Evolutionary conservation across 2,888 invertebrate species (phyloP), one percentile per base, ranked within the genome.

Genomic region (Dimorphilus gyrociliatus): DNA sequence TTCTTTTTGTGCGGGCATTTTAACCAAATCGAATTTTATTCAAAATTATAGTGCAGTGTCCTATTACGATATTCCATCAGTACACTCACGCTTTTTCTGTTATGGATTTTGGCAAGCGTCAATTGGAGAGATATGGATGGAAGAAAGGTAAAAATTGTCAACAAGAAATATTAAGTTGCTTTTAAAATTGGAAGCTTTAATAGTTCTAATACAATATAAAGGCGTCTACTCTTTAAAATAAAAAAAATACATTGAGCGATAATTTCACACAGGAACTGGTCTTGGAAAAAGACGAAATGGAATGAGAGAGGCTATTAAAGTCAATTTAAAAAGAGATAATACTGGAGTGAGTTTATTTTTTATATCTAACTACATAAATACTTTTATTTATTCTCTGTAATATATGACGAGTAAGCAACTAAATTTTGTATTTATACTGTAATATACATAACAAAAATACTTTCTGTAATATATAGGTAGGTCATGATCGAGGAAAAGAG

Each of bases 271-370:
- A 81, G 82, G 81, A 2, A 74, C 76, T 65, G 86, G 86, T 0
- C 68, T 86, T 2, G 86, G 86, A 6, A 79, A 76, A 51, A 63
- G 76, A 42, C 78, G 76, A 53, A 69, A 72, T 56, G 86, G 86
- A 4, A 81, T 82, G 33, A 66, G 71, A 1, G 68, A 74, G 39
- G 73, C 85, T 0, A 48, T 86, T 1, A 81, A 76, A 55, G 77
- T 81, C 0, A 76, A 73, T 51, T 51, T 81, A 6, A 86, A 85
- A 56, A 75, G 78, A 36, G 80, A 85, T 49, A 75, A 68, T 19
- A 38, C 43, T 25, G 57, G 57, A 37, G 54, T 55, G 39, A 35
- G 47, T 38, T 16, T n/a, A 2, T 19, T 2, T 7, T 32, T 2
- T 30, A 10, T 19, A 23, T 23, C 10, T 4, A n/a, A 10, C 25